Conservation (phyloP, 2,888 invertebrate species). For the Pecten maximus region DNA sequence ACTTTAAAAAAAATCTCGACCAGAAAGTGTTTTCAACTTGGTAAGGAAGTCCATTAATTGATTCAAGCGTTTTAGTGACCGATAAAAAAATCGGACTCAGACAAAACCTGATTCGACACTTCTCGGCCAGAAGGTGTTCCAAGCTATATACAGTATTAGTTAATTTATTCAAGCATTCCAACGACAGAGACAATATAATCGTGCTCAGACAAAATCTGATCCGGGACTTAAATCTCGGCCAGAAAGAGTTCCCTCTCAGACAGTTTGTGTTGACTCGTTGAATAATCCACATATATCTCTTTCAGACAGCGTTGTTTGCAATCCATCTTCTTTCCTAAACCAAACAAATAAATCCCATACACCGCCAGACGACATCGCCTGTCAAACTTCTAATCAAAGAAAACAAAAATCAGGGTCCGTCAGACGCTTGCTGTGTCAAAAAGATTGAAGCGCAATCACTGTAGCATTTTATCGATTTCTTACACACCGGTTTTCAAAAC, state of each 20-base stretch:
- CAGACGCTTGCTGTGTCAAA: background rate
- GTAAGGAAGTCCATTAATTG: no score
- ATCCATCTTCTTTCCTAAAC: background rate
- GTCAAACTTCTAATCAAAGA: background rate
- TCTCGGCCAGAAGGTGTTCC: no score
- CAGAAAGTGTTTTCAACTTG: no score
- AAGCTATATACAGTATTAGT: no score
- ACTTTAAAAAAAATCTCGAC: no score
- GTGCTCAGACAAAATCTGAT: background rate
- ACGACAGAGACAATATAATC: background rate
- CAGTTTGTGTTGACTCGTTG: background rate
- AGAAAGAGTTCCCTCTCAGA: background rate
- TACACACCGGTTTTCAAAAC: no score
- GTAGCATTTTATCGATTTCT: background rate
- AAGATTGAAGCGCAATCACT: background rate
- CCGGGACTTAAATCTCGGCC: background rate
- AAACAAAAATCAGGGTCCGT: background rate
- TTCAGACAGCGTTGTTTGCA: background rate
- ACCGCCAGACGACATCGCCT: background rate
- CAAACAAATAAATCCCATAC: background rate
- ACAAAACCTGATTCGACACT: no score
- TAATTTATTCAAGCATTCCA: background rate
- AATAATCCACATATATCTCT: background rate
- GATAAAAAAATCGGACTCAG: no score
- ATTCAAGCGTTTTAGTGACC: no score